phyloP scores from a whole-genome alignment of 1,140 invertebrate species.

The Stenopsyche tienmushanensis region DNA sequence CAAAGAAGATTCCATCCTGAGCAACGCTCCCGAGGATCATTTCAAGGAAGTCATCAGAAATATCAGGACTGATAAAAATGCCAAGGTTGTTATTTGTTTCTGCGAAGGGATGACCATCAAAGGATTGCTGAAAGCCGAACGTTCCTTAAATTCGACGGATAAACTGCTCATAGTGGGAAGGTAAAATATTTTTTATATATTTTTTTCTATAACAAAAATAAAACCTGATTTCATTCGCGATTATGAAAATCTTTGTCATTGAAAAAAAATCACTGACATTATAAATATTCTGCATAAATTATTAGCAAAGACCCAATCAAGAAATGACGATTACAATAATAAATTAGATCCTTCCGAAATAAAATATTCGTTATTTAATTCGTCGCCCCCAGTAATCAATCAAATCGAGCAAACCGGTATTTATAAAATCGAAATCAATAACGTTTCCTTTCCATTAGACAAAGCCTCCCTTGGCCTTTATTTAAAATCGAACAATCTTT shows the following conservation, averaged over 20 bases:
- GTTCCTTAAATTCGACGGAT: conserved; percentile 61
- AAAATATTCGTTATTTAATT: too few species aligned
- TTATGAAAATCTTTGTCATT: neutral
- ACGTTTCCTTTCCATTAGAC: neutral
- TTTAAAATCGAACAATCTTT: too few species aligned
- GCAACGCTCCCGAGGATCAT: conserved; percentile 61
- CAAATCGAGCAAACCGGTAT: neutral
- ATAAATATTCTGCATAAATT: too few species aligned
- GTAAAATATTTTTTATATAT: conserved; percentile 9
- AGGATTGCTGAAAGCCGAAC: conserved; percentile 66
- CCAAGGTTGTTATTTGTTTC: conserved; percentile 79
- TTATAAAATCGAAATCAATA: neutral
- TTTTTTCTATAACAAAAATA: neutral
- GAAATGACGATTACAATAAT: too few species aligned
- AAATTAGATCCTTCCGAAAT: too few species aligned
- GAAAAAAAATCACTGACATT: neutral
- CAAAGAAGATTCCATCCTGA: conserved; percentile 65
- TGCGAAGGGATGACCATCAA: conserved; percentile 77
- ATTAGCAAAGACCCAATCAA: too few species aligned
- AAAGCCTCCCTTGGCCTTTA: too few species aligned
- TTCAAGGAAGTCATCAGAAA: conserved; percentile 64
- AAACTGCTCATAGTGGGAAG: conserved; percentile 69
- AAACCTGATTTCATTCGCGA: neutral
- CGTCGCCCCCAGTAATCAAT: too few species aligned
- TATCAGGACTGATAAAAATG: conserved; percentile 60